Conservation (phyloP, 2,888 invertebrate species). For the Pristionchus japonicus region DNA sequence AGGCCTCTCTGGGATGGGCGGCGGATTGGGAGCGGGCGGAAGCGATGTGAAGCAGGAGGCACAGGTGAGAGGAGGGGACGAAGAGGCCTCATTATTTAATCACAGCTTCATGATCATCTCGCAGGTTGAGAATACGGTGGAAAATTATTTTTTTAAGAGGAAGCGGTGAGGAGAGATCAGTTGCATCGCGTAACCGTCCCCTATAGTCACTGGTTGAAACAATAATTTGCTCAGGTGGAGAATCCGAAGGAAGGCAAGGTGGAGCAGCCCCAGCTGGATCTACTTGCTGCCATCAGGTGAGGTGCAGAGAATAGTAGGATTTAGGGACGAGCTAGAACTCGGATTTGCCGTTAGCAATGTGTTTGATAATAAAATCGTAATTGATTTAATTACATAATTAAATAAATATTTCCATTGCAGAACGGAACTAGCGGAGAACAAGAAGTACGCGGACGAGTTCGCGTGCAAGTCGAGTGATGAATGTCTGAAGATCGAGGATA, state of each 20-base stretch:
- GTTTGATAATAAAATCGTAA: too few species aligned
- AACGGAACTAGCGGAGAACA: conserved; percentile 47
- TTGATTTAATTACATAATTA: background rate
- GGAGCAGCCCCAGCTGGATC: conserved; percentile 35
- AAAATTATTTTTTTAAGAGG: too few species aligned
- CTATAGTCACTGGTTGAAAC: too few species aligned
- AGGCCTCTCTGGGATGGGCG: background rate
- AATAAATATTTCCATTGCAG: background rate
- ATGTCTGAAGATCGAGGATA: conserved; percentile 45
- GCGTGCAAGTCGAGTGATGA: conserved; percentile 44
- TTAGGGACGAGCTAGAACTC: too few species aligned
- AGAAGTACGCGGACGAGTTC: conserved; percentile 48
- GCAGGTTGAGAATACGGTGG: background rate
- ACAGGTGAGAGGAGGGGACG: background rate
- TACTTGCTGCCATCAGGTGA: background rate
- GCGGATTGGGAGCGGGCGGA: conserved; percentile 19
- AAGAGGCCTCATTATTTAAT: too few species aligned
- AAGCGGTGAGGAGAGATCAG: too few species aligned
- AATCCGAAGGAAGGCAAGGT: conserved; percentile 11
- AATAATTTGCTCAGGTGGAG: conserved; percentile 7
- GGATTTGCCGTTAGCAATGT: too few species aligned
- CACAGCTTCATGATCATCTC: too few species aligned
- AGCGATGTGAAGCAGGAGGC: conserved; percentile 32
- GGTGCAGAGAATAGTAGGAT: too few species aligned
- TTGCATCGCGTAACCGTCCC: too few species aligned